phyloP scores from a whole-genome alignment of 2,888 invertebrate species.

The Acronicta leporina region DNA sequence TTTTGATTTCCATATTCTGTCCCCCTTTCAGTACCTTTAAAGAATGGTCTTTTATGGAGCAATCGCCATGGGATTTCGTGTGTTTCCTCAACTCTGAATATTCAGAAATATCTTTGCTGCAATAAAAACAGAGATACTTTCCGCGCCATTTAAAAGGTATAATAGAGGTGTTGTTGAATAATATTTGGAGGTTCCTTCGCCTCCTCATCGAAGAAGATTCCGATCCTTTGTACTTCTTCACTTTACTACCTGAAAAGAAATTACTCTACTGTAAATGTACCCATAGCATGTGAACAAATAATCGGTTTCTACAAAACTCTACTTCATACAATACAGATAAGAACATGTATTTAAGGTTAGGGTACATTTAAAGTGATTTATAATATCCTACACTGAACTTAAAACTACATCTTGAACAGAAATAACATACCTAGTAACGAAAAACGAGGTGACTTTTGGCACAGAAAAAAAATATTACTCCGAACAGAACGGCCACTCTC shows the following conservation, averaged over 20 bases:
- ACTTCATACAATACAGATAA: slow-evolving; percentile 43
- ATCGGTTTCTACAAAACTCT: slow-evolving; percentile 44
- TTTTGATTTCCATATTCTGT: slow-evolving; percentile 84
- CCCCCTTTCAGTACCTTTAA: slow-evolving; percentile 82
- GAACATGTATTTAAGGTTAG: slow-evolving; percentile 43
- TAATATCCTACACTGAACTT: background rate
- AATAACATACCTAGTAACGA: too few species aligned
- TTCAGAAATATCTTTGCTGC: slow-evolving; percentile 77
- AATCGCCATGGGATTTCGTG: slow-evolving; percentile 78
- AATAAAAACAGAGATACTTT: slow-evolving; percentile 83
- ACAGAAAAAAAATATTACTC: too few species aligned
- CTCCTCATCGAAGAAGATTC: slow-evolving; percentile 83
- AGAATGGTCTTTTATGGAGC: slow-evolving; percentile 79
- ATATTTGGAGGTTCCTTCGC: slow-evolving; percentile 78
- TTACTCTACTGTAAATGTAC: slow-evolving; percentile 85
- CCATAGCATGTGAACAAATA: slow-evolving; percentile 52
- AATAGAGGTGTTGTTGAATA: slow-evolving; percentile 83
- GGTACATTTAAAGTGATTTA: slow-evolving; percentile 77
- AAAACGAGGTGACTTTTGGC: too few species aligned
- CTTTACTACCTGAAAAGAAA: slow-evolving; percentile 81
- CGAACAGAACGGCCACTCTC: too few species aligned
- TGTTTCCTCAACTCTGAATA: slow-evolving; percentile 77
- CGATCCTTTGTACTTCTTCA: slow-evolving; percentile 75
- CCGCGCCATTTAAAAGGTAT: slow-evolving; percentile 87
- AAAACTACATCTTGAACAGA: background rate